Percentiles rank a stretch among this genome's conserved stretches.
These are phyloP conservation scores for Drosophila ustulata DNA, from an alignment of 2,888 invertebrate species.

Conservation along the genomic window DNA sequence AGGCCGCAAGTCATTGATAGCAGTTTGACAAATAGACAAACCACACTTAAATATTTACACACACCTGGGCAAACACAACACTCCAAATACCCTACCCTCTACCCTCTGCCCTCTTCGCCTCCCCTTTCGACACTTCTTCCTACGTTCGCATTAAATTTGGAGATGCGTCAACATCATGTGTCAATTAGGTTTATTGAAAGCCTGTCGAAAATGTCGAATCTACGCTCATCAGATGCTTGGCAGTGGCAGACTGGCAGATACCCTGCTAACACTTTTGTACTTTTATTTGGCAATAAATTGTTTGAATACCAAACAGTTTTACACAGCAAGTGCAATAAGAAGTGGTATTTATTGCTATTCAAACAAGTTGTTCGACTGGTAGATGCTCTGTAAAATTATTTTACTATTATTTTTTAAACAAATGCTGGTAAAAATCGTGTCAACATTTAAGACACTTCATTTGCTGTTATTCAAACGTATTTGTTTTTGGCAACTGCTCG, in stretches of 20 bases:
- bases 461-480: no score
- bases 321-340: no score
- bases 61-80: constrained; percentile 33
- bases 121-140: not conserved
- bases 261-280: not conserved
- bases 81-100: not conserved
- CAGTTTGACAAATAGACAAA: constrained; percentile 55
- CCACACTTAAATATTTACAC: constrained; percentile 54
- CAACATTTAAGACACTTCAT: no score
- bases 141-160: not conserved
- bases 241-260: not conserved
- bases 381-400: no score
- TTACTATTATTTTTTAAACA: no score
- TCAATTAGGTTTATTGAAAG: constrained; percentile 18
- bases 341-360: no score
- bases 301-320: no score
- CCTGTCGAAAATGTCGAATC: not conserved
- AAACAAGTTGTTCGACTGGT: no score
- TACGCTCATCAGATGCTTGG: constrained; percentile 1
- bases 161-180: constrained; percentile 5
- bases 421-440: no score
- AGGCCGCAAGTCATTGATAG: constrained; percentile 52
- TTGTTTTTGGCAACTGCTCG: no score
- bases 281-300: no score
- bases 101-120: not conserved